Base-by-base conservation (phyloP, 2,888 invertebrate genomes). In the Drosophila paracracens region DNA sequence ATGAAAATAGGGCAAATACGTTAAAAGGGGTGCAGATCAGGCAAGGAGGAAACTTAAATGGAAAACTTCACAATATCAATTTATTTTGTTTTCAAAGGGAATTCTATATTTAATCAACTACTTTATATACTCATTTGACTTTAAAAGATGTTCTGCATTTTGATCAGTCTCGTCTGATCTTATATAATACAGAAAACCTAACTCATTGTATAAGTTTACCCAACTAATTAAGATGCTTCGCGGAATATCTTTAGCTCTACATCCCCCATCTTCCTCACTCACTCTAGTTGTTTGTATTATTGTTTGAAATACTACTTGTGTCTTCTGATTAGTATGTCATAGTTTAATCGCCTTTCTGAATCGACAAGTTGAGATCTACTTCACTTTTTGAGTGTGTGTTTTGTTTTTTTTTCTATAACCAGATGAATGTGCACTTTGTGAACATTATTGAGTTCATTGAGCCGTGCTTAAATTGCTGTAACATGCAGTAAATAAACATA, bases 401-500 rank as follows among this genome's bases (percentile, higher is more conserved):
- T 46, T 16, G 11, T n/a, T 10, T 33, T 31, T 4, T 31, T n/a
- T 10, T 10, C 33, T 33, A 33, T 33, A 33, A 33, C 33, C 38
- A 40, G 18, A 48, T 48, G 13, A 25, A 25, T 16, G 33, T 29
- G 11, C 48, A 21, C 13, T 46, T 48, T n/a, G 35, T 58, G 57
- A n/a, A 25, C 40, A 31, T 16, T 35, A n/a, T 29, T 21, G n/a
- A 4, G 46, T 25, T 46, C 46, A 35, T 58, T 43, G 40, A 51
- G 35, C 38, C 40, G 46, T 38, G 33, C 18, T 61, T 11, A 11
- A 46, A 46, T 52, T 16, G 7, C 52, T 4, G 11, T 3, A 35
- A 43, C 66, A 59, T 10, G 2, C 50, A 50, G 25, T 59, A 51
- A 64, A 72, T 59, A 48, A 46, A 52, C 35, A 59, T 36, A 43